Evolutionary conservation across 2,113 vertebrate species (phyloP).

Genomic region (Loxodonta africana): DNA sequence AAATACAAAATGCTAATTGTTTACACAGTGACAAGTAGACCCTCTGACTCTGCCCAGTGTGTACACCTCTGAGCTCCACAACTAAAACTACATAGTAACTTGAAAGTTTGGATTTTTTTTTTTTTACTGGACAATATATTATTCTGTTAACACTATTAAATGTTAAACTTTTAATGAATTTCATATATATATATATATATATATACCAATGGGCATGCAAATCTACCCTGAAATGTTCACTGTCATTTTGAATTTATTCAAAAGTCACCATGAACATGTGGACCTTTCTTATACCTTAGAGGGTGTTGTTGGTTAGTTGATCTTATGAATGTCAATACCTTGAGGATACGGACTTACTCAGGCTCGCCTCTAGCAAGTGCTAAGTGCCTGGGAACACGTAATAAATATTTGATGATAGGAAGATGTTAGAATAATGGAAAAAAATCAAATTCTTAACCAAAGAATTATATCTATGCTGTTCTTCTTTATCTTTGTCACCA

Average conservation of each 20-base stretch:
- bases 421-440: constrained; percentile 42
- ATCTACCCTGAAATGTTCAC: constrained; percentile 34
- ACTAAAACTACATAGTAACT: background rate
- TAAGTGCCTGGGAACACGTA: constrained; percentile 60
- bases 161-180: constrained; percentile 57
- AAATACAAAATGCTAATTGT: background rate
- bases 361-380: constrained; percentile 40
- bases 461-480: background rate
- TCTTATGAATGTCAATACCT: background rate
- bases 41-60: background rate
- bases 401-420: constrained; percentile 69
- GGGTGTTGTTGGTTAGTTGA: background rate
- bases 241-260: constrained; percentile 64
- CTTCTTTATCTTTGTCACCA: constrained; percentile 23
- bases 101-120: background rate
- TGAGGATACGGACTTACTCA: constrained; percentile 5
- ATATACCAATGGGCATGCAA: background rate
- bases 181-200: background rate
- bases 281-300: background rate
- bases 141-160: constrained; percentile 15
- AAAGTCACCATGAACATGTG: background rate
- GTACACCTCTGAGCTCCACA: background rate
- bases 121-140: constrained; percentile 31
- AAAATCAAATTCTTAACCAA: background rate
- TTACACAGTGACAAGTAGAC: background rate